Evolutionary conservation across 2,113 vertebrate genomes (phyloP).

Genomic region (Tylochromis polylepis): DNA sequence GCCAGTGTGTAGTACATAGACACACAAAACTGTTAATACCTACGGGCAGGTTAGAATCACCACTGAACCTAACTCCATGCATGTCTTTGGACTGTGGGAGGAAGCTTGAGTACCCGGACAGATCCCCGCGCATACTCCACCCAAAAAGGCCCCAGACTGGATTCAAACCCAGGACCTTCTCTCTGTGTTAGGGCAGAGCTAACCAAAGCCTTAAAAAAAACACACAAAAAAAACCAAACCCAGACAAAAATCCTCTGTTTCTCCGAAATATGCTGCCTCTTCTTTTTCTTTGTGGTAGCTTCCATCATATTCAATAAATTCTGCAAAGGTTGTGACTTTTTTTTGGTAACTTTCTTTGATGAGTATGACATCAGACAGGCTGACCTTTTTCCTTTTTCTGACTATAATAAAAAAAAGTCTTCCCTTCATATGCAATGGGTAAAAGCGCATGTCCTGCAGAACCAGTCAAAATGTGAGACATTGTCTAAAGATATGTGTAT

Average conservation of each 20-base stretch:
- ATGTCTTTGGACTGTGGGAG: background rate
- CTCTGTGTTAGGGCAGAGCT: accelerated
- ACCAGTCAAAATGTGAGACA: background rate
- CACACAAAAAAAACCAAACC: background rate
- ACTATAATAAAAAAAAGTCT: background rate
- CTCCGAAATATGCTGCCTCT: background rate
- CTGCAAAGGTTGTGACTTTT: background rate
- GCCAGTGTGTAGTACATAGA: background rate
- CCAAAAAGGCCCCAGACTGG: background rate
- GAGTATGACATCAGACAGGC: background rate
- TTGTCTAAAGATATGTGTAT: background rate
- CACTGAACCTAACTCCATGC: background rate
- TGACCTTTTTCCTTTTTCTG: background rate
- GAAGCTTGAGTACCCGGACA: background rate
- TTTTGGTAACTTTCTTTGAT: background rate
- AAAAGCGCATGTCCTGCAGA: background rate
- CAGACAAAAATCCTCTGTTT: background rate
- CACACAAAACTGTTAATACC: background rate
- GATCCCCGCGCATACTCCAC: accelerated
- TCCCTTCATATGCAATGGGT: background rate
- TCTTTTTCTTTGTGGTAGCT: background rate
- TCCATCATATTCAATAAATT: background rate
- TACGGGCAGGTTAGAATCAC: background rate
- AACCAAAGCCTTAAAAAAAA: background rate
- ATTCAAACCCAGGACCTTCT: background rate